Conservation (phyloP, 2,113 vertebrate species). For the Percopsis transmontana region DNA sequence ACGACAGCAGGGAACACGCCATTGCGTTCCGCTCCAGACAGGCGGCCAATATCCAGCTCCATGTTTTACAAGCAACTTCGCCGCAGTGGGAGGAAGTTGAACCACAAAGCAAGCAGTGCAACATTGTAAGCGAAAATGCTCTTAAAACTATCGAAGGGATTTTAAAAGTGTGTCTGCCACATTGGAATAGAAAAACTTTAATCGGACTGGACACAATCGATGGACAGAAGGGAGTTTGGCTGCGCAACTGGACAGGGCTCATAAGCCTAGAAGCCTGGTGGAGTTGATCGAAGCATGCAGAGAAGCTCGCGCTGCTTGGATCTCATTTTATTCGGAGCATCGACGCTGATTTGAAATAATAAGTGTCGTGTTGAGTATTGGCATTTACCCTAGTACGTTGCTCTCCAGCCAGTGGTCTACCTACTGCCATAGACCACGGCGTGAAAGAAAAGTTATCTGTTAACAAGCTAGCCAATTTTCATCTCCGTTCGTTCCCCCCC, state of each 20-base stretch:
- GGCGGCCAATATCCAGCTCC: slow-evolving; percentile 48
- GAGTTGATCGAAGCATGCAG: slow-evolving; percentile 18
- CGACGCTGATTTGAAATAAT: not conserved
- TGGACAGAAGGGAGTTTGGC: not conserved
- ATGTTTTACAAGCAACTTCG: slow-evolving; percentile 54
- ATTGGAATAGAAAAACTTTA: not conserved
- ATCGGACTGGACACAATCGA: not conserved
- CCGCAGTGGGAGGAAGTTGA: slow-evolving; percentile 75
- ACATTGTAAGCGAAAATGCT: slow-evolving; percentile 14
- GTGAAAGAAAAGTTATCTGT: slow-evolving; percentile 39
- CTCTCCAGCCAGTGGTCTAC: not conserved
- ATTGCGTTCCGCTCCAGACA: not conserved
- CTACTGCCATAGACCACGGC: slow-evolving; percentile 21
- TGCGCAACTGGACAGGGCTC: not conserved
- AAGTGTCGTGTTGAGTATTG: not conserved
- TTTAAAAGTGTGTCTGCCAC: slow-evolving; percentile 18
- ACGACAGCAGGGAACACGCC: not conserved
- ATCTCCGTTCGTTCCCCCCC: slow-evolving; percentile 27
- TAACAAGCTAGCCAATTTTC: slow-evolving; percentile 17
- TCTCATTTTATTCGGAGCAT: not conserved
- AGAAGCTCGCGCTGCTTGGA: slow-evolving; percentile 29
- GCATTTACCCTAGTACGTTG: not conserved
- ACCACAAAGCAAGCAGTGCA: slow-evolving; percentile 45
- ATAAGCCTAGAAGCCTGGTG: slow-evolving; percentile 21
- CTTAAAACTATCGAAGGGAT: slow-evolving; percentile 13